These are phyloP conservation scores for Bradynema listronoti DNA, from an alignment of 1,140 invertebrate species.

Conservation along the genomic window DNA sequence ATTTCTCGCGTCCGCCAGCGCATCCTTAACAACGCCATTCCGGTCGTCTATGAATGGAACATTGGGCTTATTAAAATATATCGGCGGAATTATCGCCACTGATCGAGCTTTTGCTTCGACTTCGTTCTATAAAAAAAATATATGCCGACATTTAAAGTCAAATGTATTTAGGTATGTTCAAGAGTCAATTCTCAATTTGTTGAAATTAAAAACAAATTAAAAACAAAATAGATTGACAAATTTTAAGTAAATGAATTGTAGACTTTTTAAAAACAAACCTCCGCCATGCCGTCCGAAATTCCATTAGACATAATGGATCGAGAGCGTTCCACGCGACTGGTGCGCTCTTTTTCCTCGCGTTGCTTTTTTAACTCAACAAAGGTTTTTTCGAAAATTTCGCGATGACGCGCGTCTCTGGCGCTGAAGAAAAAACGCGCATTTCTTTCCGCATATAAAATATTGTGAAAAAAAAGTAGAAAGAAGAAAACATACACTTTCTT, in stretches of 20 bases:
- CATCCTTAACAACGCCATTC: conserved; percentile 30
- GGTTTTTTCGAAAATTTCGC: conserved; percentile 36
- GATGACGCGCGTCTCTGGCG: conserved; percentile 18
- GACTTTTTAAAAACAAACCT: no score
- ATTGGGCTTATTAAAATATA: conserved; percentile 10
- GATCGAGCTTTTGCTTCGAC: conserved; percentile 16
- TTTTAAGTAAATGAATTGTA: no score
- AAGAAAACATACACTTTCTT: conserved; percentile 30
- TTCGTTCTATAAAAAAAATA: no score
- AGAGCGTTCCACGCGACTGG: conserved; percentile 26
- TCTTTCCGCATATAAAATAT: background rate
- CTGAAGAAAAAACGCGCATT: no score
- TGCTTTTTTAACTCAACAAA: conserved; percentile 24
- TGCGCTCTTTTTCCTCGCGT: conserved; percentile 33
- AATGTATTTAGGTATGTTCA: no score
- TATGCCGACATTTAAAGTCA: no score
- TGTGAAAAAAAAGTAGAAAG: background rate
- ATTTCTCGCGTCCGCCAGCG: conserved; percentile 15
- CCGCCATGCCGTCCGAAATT: no score
- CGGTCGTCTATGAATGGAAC: conserved; percentile 23
- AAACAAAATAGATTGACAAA: no score
- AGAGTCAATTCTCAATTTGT: no score
- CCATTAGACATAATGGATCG: conserved; percentile 18
- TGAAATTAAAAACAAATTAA: no score
- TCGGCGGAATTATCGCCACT: conserved; percentile 16